These are phyloP conservation scores for Halcyon badia DNA, from an alignment of 2,797 vertebrate species.

Conservation along the genomic window DNA sequence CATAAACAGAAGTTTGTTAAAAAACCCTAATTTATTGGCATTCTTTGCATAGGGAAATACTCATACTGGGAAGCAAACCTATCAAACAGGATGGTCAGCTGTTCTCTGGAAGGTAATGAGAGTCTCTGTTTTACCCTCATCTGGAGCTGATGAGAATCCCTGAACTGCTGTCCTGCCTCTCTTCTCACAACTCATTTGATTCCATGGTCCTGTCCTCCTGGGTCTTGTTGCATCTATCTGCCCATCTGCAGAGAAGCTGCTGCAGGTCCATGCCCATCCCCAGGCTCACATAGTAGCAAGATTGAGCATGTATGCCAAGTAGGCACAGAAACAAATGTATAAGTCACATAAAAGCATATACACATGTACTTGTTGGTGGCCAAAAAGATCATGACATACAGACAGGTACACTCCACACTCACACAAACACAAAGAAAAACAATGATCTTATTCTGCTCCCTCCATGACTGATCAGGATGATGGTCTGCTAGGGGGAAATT, in stretches of 20 bases:
- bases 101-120: not conserved
- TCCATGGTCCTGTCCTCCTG: accelerated
- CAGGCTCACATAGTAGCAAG: not conserved
- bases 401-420: not conserved
- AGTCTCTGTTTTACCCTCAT: not conserved
- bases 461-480: not conserved
- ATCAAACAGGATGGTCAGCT: not conserved
- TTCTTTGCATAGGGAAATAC: not conserved
- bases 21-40: not conserved
- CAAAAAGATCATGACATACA: not conserved
- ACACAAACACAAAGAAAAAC: not conserved
- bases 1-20: not conserved
- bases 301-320: accelerated
- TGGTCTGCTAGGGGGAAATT: no score
- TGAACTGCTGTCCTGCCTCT: accelerated
- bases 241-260: accelerated
- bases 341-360: not conserved
- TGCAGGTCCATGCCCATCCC: not conserved
- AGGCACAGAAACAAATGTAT: not conserved
- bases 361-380: not conserved
- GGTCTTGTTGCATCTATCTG: not conserved
- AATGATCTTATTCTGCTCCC: not conserved
- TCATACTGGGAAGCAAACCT: not conserved
- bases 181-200: not conserved
- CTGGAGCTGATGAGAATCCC: not conserved